Evolutionary conservation across 1,140 invertebrate genomes (phyloP).

Genomic region (Apolygus lucorum): DNA sequence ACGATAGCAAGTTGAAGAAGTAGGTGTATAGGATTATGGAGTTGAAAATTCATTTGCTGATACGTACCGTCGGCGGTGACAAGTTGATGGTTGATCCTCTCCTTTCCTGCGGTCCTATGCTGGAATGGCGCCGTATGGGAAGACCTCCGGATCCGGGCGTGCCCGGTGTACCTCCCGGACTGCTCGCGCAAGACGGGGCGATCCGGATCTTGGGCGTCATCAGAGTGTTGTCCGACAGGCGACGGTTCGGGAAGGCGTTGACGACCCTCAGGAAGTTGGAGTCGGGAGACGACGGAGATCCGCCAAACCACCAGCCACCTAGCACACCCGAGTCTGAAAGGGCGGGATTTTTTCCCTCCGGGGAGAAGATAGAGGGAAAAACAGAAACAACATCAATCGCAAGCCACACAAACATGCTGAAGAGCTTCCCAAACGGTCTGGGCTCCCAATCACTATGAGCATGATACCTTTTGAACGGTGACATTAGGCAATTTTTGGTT

Average conservation of each 20-base stretch:
- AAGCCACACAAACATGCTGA: background rate
- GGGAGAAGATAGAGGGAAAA: no score
- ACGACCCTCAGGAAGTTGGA: conserved; percentile 77
- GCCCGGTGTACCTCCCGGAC: conserved; percentile 71
- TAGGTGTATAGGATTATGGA: no score
- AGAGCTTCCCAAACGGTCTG: background rate
- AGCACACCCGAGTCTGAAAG: conserved; percentile 49
- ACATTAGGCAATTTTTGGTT: no score
- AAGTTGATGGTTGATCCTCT: conserved; percentile 74
- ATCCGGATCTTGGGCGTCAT: conserved; percentile 80
- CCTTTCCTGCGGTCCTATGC: conserved; percentile 77
- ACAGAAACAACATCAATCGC: background rate
- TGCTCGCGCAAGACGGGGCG: conserved; percentile 74
- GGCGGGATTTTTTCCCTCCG: background rate
- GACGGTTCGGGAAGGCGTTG: conserved; percentile 68
- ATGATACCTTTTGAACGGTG: no score
- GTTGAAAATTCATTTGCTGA: no score
- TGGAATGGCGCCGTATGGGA: conserved; percentile 76
- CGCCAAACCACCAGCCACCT: conserved; percentile 62
- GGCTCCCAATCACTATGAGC: no score
- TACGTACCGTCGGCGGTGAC: conserved; percentile 75
- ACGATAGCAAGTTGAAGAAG: no score
- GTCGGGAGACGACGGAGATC: conserved; percentile 66
- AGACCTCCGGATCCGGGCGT: conserved; percentile 58
- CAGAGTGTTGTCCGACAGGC: conserved; percentile 82